Percentiles rank a stretch among this genome's conserved stretches.
phyloP scores from a whole-genome alignment of 2,113 vertebrate genomes.

The Amblyornis subalaris region DNA sequence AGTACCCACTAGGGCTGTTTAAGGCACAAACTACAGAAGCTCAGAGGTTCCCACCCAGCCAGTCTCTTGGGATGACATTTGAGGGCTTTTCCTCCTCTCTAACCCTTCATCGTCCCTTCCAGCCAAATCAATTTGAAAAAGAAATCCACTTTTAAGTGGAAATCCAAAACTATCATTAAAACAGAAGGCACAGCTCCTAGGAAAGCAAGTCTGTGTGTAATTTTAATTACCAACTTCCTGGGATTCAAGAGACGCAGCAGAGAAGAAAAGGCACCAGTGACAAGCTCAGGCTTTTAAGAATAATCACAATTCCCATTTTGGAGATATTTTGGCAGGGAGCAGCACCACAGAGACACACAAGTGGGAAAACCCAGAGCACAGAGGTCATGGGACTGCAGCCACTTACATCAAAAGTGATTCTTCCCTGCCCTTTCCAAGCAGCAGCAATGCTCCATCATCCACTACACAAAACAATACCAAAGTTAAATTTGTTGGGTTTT shows the following conservation, averaged over 20 bases:
- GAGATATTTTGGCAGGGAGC: background rate
- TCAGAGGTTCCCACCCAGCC: background rate
- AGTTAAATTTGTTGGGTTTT: background rate
- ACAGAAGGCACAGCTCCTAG: background rate
- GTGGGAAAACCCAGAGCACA: background rate
- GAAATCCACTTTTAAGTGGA: background rate
- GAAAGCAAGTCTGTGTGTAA: background rate
- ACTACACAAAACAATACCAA: background rate
- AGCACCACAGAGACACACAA: accelerated
- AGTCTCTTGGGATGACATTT: background rate
- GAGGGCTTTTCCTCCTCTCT: background rate
- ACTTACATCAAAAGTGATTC: accelerated
- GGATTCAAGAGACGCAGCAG: background rate
- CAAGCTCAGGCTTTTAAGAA: background rate
- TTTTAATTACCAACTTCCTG: background rate
- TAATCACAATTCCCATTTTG: background rate
- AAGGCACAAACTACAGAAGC: background rate
- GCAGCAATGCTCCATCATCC: background rate
- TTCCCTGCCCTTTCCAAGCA: background rate
- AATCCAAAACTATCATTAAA: background rate
- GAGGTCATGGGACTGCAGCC: background rate
- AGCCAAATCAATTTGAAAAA: background rate
- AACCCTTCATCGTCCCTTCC: background rate
- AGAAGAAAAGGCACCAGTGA: background rate
- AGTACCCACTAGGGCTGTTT: background rate